phyloP scores from a whole-genome alignment of 1,140 invertebrate species.

The Heliconius congener region DNA sequence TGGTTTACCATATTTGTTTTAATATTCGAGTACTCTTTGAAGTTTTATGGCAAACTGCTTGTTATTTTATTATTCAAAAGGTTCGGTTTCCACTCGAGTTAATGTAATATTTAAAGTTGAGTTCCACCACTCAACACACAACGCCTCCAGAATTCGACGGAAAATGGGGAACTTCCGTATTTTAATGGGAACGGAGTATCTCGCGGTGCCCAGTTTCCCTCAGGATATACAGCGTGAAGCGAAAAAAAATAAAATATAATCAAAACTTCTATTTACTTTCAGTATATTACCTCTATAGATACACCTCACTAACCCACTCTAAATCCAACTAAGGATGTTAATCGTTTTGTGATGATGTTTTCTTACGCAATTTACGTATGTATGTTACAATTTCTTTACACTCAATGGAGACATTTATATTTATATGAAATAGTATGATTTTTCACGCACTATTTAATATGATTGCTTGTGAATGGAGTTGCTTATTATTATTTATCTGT shows the following conservation, averaged over 20 bases:
- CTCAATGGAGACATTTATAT: neutral
- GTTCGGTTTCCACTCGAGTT: too few relatives aligned
- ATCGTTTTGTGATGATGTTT: slow-evolving; percentile 35
- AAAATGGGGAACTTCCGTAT: too few relatives aligned
- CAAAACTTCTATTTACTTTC: neutral
- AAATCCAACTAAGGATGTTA: slow-evolving; percentile 26
- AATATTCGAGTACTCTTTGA: neutral
- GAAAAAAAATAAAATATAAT: neutral
- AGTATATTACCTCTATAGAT: neutral
- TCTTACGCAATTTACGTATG: slow-evolving; percentile 6
- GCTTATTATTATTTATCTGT: neutral
- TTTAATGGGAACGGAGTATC: too few relatives aligned
- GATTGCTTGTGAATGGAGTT: slow-evolving; percentile 3
- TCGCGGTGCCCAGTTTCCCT: too few relatives aligned
- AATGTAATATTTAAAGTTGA: too few relatives aligned
- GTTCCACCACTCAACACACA: too few relatives aligned
- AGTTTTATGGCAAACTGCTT: neutral
- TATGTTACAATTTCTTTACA: neutral
- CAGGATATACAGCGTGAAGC: too few relatives aligned
- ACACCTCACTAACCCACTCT: slow-evolving; percentile 28
- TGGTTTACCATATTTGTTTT: neutral
- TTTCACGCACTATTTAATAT: neutral
- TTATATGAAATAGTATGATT: slow-evolving; percentile 2
- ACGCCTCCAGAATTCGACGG: too few relatives aligned
- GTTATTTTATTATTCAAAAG: too few relatives aligned